phyloP scores from a whole-genome alignment of 2,888 invertebrate genomes.

The Ophioninae sp. region DNA sequence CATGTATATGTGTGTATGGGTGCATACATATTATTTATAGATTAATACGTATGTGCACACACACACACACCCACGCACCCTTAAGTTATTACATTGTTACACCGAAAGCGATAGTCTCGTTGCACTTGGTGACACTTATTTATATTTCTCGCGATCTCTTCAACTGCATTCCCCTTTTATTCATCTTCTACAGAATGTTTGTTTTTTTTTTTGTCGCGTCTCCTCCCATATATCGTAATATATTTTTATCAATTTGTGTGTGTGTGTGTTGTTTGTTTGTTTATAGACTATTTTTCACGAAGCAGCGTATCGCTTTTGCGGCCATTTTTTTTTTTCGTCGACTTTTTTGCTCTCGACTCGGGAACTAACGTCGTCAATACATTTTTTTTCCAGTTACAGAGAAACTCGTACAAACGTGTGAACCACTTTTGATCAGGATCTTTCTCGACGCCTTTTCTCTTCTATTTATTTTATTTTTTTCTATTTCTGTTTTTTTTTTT shows the following conservation, averaged over 20 bases:
- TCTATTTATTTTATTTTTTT: background rate
- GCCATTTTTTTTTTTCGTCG: slow-evolving; percentile 11
- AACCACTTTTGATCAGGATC: slow-evolving; percentile 19
- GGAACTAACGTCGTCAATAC: slow-evolving; percentile 3
- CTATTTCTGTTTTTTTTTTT: background rate
- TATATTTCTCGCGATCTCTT: slow-evolving; percentile 57
- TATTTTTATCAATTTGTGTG: background rate
- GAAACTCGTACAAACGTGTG: slow-evolving; percentile 49
- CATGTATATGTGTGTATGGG: background rate
- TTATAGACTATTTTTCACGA: slow-evolving; percentile 22
- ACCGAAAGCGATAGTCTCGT: slow-evolving; percentile 78
- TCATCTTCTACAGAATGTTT: background rate
- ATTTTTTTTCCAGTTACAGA: slow-evolving; percentile 27
- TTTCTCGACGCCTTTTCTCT: background rate
- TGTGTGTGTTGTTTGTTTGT: slow-evolving; percentile 21
- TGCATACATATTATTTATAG: background rate
- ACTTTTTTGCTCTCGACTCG: slow-evolving; percentile 3
- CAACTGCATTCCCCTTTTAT: slow-evolving; percentile 39
- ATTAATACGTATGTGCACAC: slow-evolving; percentile 1
- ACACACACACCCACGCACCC: slow-evolving; percentile 1
- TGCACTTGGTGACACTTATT: slow-evolving; percentile 71
- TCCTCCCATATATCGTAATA: slow-evolving; percentile 25
- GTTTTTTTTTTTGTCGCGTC: slow-evolving; percentile 36
- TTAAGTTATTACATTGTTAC: slow-evolving; percentile 73
- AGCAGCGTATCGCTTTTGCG: slow-evolving; percentile 39